Percentiles rank a stretch among this genome's conserved stretches.
Evolutionary conservation across 1,140 invertebrate genomes (phyloP).

Genomic region (Eriosoma lanigerum): DNA sequence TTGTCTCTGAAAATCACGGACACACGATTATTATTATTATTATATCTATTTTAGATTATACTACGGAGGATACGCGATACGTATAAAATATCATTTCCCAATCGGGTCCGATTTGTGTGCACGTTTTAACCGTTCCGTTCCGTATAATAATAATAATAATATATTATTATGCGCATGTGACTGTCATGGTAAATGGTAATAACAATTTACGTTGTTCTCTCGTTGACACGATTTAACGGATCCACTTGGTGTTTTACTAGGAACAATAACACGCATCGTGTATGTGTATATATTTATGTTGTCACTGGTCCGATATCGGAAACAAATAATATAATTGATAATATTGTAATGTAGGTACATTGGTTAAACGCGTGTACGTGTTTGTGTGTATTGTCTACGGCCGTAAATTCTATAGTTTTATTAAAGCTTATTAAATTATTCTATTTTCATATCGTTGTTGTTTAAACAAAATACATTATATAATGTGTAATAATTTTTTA

Average conservation of each 20-base stretch:
- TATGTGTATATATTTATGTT: not conserved
- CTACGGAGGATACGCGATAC: not conserved
- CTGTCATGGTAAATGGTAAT: not conserved
- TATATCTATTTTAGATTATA: not conserved
- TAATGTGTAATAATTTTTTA: too few species aligned
- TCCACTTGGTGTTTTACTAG: not conserved
- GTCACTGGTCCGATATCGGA: not conserved
- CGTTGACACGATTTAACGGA: slow-evolving; percentile 4
- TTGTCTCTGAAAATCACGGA: too few species aligned
- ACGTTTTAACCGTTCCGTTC: not conserved
- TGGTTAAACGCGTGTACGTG: not conserved
- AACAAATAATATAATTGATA: not conserved
- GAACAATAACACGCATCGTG: not conserved
- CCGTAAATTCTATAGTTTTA: too few species aligned
- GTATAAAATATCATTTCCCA: too few species aligned
- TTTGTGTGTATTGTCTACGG: too few species aligned
- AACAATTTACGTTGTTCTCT: not conserved
- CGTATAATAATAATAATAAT: too few species aligned
- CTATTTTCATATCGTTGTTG: too few species aligned
- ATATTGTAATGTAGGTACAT: too few species aligned
- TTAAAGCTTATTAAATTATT: too few species aligned
- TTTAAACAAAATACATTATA: too few species aligned
- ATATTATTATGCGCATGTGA: not conserved
- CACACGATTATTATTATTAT: too few species aligned
- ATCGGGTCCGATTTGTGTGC: too few species aligned